A percentile compares a stretch with the other conserved stretches of the same genome.
These are phyloP conservation scores for Blastobasis adustella DNA, from an alignment of 2,888 invertebrate species.

Conservation along the genomic window DNA sequence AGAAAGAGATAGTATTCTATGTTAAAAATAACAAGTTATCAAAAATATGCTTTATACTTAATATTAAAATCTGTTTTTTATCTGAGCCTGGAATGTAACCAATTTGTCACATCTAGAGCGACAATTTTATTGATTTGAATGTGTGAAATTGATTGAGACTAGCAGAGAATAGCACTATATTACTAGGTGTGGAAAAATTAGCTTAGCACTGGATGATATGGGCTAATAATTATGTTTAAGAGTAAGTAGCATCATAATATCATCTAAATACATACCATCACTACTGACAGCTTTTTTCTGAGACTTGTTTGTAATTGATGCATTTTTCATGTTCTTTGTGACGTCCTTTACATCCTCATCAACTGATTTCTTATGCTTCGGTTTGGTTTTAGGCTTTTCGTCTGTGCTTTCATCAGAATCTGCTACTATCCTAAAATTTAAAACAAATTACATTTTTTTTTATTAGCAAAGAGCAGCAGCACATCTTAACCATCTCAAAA, in stretches of 20 bases:
- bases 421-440: constrained; percentile 35
- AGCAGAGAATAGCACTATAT: no score
- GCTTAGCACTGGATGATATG: no score
- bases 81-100: no score
- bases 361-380: constrained; percentile 65
- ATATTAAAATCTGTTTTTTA: no score
- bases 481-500: neutral
- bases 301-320: constrained; percentile 72
- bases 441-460: neutral
- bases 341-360: constrained; percentile 68
- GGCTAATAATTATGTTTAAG: no score
- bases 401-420: constrained; percentile 67
- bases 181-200: no score
- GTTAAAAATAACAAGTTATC: no score
- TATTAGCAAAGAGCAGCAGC: neutral
- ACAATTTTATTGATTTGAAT: no score
- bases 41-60: no score
- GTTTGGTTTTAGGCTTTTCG: constrained; percentile 60
- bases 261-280: constrained; percentile 37
- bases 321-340: constrained; percentile 74
- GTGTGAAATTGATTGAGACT: no score
- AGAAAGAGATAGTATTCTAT: no score
- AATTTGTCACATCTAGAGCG: no score
- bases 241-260: constrained; percentile 1
- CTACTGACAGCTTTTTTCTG: constrained; percentile 60